These are phyloP conservation scores for Gortyna flavago DNA, from an alignment of 2,888 invertebrate genomes.

Conservation along the genomic window DNA sequence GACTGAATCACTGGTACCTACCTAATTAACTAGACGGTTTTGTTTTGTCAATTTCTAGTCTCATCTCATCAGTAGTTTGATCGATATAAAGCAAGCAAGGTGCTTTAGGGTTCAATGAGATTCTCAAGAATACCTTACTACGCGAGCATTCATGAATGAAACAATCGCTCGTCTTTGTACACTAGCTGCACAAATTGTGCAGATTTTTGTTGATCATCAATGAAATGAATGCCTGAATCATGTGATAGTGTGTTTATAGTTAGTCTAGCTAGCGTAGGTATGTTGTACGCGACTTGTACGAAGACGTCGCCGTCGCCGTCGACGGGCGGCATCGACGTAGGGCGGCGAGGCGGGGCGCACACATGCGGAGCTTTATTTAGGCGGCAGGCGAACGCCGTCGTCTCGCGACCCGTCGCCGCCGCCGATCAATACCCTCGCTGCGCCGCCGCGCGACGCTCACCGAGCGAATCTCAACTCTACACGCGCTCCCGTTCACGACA, in stretches of 20 bases:
- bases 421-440: slow-evolving; percentile 89
- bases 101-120: slow-evolving; percentile 4
- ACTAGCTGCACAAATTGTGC: not conserved
- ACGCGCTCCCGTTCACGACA: slow-evolving; percentile 84
- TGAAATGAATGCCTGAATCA: slow-evolving; percentile 49
- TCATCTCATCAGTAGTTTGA: slow-evolving; percentile 25
- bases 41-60: not conserved
- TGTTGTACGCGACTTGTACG: slow-evolving; percentile 67
- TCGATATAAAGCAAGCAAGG: slow-evolving; percentile 43
- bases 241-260: slow-evolving; percentile 58
- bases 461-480: slow-evolving; percentile 86
- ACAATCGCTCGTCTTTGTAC: not conserved
- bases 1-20: not conserved
- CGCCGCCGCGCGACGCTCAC: slow-evolving; percentile 87
- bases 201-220: slow-evolving; percentile 4
- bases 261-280: slow-evolving; percentile 65
- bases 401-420: slow-evolving; percentile 85
- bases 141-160: not conserved
- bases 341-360: slow-evolving; percentile 83
- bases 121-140: slow-evolving; percentile 6
- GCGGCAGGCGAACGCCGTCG: slow-evolving; percentile 88
- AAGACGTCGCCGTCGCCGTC: slow-evolving; percentile 61
- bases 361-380: slow-evolving; percentile 90
- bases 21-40: not conserved
- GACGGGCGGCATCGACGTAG: slow-evolving; percentile 77